Base-by-base conservation (phyloP, 2,113 vertebrate genomes). In the Lycaon pictus region DNA sequence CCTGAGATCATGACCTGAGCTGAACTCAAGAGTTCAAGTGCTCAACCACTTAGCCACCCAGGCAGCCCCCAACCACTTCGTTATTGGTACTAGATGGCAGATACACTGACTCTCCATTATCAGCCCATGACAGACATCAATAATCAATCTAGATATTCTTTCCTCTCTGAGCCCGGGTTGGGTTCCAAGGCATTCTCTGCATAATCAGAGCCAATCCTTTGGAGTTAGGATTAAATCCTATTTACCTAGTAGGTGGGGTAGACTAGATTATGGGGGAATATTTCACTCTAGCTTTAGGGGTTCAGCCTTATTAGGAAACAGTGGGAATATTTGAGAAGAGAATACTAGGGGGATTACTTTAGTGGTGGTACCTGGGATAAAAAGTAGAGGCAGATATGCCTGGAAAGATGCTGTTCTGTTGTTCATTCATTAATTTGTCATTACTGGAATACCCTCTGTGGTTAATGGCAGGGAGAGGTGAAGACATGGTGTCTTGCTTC, bases 271-370 rank as follows among this genome's bases (percentile, higher is more conserved):
- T 48, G 65, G 25, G 25, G 62, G 48, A 82, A 23, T 56, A 58
- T 90, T 82, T 94, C 53, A 81, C 25, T 83, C 67, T 29, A 77
- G 51, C 56, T 55, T 67, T 89, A 80, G 48, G 35, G 60, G 10
- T 63, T 83, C 51, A 19, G 62, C n/a, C 35, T 91, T 90, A 62
- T 55, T 82, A 84, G 89, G 81, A 96, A 77, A 67, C 29, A 79
- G 11, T 85, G 71, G 67, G 65, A 60, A 43, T 58, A 32, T 65
- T 69, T 77, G 86, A 81, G 82, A 91, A 81, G 63, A 69, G 25
- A 80, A 55, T 83, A 7, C 16, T 43, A 20, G 79, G 20, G 71
- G 60, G 58, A 13, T 82, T 81, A 27, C 9, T 35, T 74, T 7
- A 22, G 25, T 81, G 53, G 5, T 76, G 16, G 17, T 48, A 23